Evolutionary conservation across 2,888 invertebrate genomes (phyloP), one percentile per base, ranked within the genome.

Genomic region (Rugalucina vietnamica): DNA sequence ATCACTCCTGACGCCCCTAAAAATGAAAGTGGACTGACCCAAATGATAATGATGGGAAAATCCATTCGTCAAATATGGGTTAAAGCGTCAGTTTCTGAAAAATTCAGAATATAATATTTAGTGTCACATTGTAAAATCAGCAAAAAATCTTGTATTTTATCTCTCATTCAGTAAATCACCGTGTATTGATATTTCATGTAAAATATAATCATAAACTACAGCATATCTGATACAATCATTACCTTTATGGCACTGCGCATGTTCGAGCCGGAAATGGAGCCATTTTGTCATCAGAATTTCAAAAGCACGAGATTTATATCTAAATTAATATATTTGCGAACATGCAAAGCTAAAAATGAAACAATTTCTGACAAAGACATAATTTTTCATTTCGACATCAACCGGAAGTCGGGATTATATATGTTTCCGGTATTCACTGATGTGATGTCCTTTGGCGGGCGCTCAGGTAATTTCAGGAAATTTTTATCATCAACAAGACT

Each of bases 211-310:
- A 54, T 54, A 54, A 54, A 54, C 54, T 21, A 54, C 10, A 8
- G 10, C n/a, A 21, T 54, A 29, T 27, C 27, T 27, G 60, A 60
- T 60, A 27, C 60, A 5, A 60, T 60, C 60, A 5, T 3, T 18
- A 29, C 27, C 29, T 60, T 60, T 60, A 60, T 60, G 60, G 60
- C 60, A 60, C 60, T 60, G 29, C 60, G 29, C 60, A 60, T 60
- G 60, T 60, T 29, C 60, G 18, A 60, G 29, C 60, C 60, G 60
- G 60, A 60, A 60, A 60, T 60, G 29, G 60, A 60, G 29, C 60
- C 27, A 60, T 60, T 60, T 60, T 60, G 60, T 60, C 24, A 60
- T 60, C 60, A 60, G 60, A 29, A 60, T 60, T 60, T 60, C 60
- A 60, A 60, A 24, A 27, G 21, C 60, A 3, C 24, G 29, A 60